phyloP scores from a whole-genome alignment of 2,113 vertebrate species.

The Chloropsis cyanopogon region DNA sequence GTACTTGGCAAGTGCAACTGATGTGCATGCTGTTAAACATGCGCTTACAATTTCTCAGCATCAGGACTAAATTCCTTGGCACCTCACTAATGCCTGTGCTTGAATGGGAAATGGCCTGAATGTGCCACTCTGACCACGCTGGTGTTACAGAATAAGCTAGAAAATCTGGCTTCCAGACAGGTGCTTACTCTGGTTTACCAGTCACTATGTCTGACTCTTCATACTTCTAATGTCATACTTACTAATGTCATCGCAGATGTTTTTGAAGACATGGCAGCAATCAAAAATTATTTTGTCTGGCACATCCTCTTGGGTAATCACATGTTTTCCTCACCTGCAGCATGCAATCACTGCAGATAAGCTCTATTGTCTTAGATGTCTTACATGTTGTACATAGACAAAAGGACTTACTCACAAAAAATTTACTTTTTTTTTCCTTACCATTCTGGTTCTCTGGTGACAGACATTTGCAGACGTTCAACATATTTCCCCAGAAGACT shows the following conservation, averaged over 20 bases:
- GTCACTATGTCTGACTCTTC: neutral
- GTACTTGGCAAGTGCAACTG: neutral
- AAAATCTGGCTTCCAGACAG: neutral
- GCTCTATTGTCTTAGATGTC: neutral
- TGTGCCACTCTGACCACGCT: rapidly evolving
- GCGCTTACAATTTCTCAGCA: neutral
- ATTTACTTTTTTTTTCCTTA: neutral
- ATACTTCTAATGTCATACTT: neutral
- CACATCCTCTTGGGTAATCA: neutral
- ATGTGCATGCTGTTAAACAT: neutral
- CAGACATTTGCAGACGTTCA: neutral
- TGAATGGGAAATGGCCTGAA: neutral
- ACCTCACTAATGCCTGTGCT: neutral
- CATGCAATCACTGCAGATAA: neutral
- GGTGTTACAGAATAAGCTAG: neutral
- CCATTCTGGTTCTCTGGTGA: neutral
- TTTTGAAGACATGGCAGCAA: neutral
- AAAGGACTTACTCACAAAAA: neutral
- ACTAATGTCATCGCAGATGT: neutral
- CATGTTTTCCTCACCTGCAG: neutral
- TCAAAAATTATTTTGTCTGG: neutral
- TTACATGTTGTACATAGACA: neutral
- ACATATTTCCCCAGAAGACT: neutral
- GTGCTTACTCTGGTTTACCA: neutral
- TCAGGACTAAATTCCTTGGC: neutral